These are phyloP conservation scores for Phymanthus crucifer DNA, from an alignment of 92 coral and sea anemone genomes.

Conservation along the genomic window DNA sequence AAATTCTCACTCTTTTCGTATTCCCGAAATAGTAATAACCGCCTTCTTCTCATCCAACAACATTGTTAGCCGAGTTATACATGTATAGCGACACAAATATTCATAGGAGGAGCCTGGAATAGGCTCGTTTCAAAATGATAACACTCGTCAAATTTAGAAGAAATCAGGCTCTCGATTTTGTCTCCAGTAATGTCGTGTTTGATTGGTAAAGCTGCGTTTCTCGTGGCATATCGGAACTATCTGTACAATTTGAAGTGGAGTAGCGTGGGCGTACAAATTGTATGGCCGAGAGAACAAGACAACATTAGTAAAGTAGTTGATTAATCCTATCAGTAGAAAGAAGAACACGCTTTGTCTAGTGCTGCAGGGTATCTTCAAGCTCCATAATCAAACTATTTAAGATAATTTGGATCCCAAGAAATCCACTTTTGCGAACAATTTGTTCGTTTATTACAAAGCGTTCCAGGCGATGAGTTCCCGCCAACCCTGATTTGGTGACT, in stretches of 20 bases:
- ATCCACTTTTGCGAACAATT: not conserved
- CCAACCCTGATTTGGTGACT: not conserved
- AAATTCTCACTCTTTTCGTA: not conserved
- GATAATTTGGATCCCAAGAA: not conserved
- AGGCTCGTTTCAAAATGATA: not conserved
- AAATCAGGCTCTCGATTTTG: not conserved
- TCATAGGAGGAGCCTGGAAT: not conserved
- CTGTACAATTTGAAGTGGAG: constrained; percentile 18
- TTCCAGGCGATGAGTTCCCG: not conserved
- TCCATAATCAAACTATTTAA: not conserved
- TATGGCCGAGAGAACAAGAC: not conserved
- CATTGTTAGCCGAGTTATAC: not conserved
- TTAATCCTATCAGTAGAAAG: not conserved
- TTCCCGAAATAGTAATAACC: not conserved
- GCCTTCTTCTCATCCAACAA: not conserved
- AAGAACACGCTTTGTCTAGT: not conserved
- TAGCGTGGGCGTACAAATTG: constrained; percentile 23
- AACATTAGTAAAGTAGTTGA: not conserved
- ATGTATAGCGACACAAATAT: not conserved
- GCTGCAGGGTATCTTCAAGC: not conserved
- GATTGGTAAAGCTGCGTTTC: constrained; percentile 2
- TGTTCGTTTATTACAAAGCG: not conserved
- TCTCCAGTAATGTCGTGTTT: not conserved
- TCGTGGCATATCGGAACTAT: constrained; percentile 6
- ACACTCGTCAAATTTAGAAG: not conserved